Evolutionary conservation across 2,113 vertebrate species (phyloP), one percentile per base, ranked within the genome.

Genomic region (Oenanthe oenanthe): DNA sequence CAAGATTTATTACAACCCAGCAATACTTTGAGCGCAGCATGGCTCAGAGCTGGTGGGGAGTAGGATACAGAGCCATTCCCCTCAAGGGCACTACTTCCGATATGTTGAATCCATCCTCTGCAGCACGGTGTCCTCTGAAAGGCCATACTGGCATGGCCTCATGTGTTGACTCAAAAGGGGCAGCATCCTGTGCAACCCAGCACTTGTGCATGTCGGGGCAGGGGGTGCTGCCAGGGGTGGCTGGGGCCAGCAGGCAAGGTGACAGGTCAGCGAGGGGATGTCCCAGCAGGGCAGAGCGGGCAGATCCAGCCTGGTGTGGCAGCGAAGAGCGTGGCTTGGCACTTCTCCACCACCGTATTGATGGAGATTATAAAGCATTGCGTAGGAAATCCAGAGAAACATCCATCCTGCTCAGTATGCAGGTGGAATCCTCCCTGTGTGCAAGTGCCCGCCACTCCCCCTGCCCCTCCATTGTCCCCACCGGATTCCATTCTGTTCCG

Each of bases 1-100:
- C 58, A 71, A 84, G 93, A 75, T 96, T 91, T 93, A 94, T 96
- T 94, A 95, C 86, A 92, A 91, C 65, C 40, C 17, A 77, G 75
- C 77, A 47, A 36, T 7, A 32, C 71, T 75, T 60, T 12, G 89
- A 68, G 88, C 54, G 32, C 75, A 60, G 88, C 83, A 5, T 43
- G 93, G 85, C 85, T 91, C 62, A 20, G 78, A 82, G 82, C 56
- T 77, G 88, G 67, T 92, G 65, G 63, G 24, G 40, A 90, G 82
- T 1, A 71, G 71, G 58, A 58, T 13, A 29, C 28, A 28, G 32
- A 93, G 85, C 88, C 75, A 43, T 83, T 42, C 54, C 79, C 75
- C 85, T 95, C 93, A 88, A 93, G 88, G 91, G 81, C 73, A 78
- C 75, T 28, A 51, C 42, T 83, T 60, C 73, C 74, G 70, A 4